phyloP scores from a whole-genome alignment of 1,140 invertebrate genomes.

The Metaphire vulgaris region DNA sequence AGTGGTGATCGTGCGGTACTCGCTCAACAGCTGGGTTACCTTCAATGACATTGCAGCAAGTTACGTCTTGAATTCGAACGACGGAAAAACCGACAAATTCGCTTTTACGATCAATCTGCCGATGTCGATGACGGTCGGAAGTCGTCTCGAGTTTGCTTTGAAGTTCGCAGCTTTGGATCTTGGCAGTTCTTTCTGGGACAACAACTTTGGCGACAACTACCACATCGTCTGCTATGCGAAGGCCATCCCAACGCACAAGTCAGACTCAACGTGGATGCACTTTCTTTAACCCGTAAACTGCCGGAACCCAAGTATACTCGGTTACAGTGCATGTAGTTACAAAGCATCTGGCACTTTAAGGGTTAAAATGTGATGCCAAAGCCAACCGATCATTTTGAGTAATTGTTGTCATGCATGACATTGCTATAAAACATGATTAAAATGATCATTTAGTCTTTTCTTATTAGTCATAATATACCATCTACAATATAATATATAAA shows the following conservation, averaged over 20 bases:
- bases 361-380: too few species aligned
- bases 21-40: constrained; percentile 75
- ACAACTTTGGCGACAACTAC: constrained; percentile 76
- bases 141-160: constrained; percentile 71
- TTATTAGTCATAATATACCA: too few species aligned
- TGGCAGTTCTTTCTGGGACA: constrained; percentile 77
- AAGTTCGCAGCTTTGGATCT: constrained; percentile 70
- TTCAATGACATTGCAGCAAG: constrained; percentile 68
- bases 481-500: too few species aligned
- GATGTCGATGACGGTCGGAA: constrained; percentile 60
- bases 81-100: constrained; percentile 78
- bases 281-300: background rate
- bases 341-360: too few species aligned
- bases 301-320: too few species aligned
- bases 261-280: background rate
- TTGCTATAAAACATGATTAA: too few species aligned
- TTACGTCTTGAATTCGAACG: constrained; percentile 80
- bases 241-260: background rate
- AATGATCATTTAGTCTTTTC: too few species aligned
- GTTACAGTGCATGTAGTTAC: too few species aligned
- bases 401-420: too few species aligned
- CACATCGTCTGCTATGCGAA: constrained; percentile 42
- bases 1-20: constrained; percentile 76
- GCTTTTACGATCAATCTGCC: constrained; percentile 67
- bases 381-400: too few species aligned